Evolutionary conservation across 2,797 vertebrate species (phyloP), one percentile per base, ranked within the genome.

Genomic region (Poeciliopsis infans): DNA sequence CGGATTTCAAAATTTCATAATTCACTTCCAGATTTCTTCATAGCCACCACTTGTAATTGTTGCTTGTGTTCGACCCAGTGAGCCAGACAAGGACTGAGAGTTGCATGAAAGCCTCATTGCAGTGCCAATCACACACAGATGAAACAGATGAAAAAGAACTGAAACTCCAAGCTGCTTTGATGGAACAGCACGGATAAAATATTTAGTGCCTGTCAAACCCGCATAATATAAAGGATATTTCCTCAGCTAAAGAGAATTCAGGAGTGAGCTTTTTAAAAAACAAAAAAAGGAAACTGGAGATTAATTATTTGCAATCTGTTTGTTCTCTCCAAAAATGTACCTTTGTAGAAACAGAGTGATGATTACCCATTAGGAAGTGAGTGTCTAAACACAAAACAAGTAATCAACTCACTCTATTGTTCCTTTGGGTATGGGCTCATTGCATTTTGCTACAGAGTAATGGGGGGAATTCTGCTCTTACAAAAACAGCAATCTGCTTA

Each of bases 311-410:
- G 31, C 82, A 64, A 81, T 85, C 74, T 28, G 47, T 82, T 75
- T 61, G 73, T 33, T 31, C 73, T 83, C 83, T 89, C 90, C 25
- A 61, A 82, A 81, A 79, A 92, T 90, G 82, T 79, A 79, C 91
- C 90, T 83, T 90, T 41, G 75, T 86, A 84, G 90, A 90, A 90
- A 89, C 82, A 80, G 33, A 76, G 72, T 81, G 83, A 91, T 90
- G 77, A 93, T 93, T 78, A 88, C 80, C 83, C 80, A 91, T 91
- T 89, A 91, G 77, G 39, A 47, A 41, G 82, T 74, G 81, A 90
- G 73, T 75, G 76, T 77, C 76, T 82, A 87, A 91, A 88, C 85
- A 87, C 69, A 85, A 93, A 88, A 89, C 64, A 83, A 72, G 69
- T 57, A 53, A 53, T 10, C 28, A 51, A 76, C 68, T 55, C 72